Percentiles rank a stretch among this genome's conserved stretches.
These are phyloP conservation scores for Corella eumyota DNA, from an alignment of 23 tunicate species.

Conservation along the genomic window DNA sequence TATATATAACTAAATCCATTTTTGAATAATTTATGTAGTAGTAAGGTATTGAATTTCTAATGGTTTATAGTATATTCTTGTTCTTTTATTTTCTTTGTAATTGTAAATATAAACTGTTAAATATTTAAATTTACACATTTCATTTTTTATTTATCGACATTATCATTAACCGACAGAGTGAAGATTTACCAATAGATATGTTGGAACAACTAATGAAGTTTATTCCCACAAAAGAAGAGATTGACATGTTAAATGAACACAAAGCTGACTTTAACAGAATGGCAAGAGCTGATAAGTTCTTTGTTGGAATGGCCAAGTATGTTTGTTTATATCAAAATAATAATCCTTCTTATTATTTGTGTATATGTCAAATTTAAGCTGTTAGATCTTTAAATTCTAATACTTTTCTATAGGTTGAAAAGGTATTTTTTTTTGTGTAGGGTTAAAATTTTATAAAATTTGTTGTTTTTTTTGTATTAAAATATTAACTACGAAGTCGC, in stretches of 20 bases:
- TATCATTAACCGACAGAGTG: slow-evolving; percentile 28
- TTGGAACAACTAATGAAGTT: slow-evolving; percentile 94
- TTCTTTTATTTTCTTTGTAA: no score
- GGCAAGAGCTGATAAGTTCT: slow-evolving; percentile 91
- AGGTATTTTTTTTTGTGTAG: not conserved
- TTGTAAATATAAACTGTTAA: no score
- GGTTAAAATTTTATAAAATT: not conserved
- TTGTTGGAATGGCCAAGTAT: slow-evolving; percentile 89
- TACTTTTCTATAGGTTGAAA: no score
- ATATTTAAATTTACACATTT: no score
- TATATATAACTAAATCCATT: no score
- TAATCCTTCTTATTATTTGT: not conserved
- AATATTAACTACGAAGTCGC: no score
- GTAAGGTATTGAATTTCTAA: no score
- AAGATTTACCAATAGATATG: slow-evolving; percentile 91
- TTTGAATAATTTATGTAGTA: no score
- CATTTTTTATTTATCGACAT: no score
- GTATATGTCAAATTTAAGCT: not conserved
- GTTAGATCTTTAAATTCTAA: not conserved
- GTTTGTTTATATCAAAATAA: no score
- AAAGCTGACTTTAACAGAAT: slow-evolving; percentile 38
- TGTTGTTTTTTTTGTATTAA: not conserved
- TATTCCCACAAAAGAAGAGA: slow-evolving; percentile 94
- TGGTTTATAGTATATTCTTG: no score
- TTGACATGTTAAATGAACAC: slow-evolving; percentile 85